Conservation (phyloP, 2,113 vertebrate genomes). For the Campylomormyrus numenius region DNA sequence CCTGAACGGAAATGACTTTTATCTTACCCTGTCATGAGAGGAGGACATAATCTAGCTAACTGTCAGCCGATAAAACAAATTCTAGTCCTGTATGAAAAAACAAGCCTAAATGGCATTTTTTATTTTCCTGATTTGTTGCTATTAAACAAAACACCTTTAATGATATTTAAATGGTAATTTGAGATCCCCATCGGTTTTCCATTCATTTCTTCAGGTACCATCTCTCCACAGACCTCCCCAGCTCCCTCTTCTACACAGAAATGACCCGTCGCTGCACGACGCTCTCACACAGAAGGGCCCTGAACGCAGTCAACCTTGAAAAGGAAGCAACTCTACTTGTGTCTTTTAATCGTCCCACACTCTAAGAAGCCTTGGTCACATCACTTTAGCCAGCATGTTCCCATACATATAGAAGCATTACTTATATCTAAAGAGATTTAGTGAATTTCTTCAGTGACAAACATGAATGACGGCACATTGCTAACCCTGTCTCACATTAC, state of each 20-base stretch:
- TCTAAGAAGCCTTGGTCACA: background rate
- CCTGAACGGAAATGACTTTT: background rate
- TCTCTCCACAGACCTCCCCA: background rate
- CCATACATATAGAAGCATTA: background rate
- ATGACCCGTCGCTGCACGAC: background rate
- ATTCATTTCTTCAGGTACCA: background rate
- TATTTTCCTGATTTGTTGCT: background rate
- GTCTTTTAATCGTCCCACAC: background rate
- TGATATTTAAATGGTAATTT: background rate
- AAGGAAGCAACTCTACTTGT: background rate
- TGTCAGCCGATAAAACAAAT: background rate
- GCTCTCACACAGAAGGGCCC: background rate
- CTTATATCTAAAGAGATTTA: background rate
- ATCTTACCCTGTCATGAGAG: background rate
- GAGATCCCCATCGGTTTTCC: background rate
- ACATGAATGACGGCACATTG: background rate
- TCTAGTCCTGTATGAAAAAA: background rate
- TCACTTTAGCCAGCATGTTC: background rate
- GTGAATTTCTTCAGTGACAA: background rate
- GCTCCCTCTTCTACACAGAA: background rate
- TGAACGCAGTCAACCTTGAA: background rate
- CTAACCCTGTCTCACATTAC: background rate
- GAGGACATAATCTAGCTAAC: background rate
- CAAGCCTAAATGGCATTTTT: background rate
- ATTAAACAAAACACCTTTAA: background rate